Evolutionary conservation across 2,113 vertebrate species (phyloP).

Genomic region (Saccopteryx leptura): DNA sequence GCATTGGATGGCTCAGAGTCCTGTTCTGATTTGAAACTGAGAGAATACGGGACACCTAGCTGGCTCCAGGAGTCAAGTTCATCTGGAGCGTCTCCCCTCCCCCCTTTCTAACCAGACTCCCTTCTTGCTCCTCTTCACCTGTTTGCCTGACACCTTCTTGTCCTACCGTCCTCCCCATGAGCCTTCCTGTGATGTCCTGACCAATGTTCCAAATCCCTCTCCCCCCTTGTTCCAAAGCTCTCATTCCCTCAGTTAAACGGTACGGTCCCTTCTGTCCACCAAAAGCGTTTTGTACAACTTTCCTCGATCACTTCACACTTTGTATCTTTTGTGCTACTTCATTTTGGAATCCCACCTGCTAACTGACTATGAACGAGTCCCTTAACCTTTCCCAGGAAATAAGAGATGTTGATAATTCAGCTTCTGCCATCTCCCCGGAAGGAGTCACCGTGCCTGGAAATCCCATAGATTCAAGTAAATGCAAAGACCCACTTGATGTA

Average conservation of each 20-base stretch:
- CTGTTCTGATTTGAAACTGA: not conserved
- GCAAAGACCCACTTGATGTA: not conserved
- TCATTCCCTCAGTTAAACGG: not conserved
- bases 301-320: not conserved
- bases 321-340: not conserved
- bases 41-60: not conserved
- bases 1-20: not conserved
- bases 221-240: not conserved
- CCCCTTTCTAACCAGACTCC: not conserved
- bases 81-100: not conserved
- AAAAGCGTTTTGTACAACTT: not conserved
- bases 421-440: not conserved
- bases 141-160: not conserved
- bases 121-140: not conserved
- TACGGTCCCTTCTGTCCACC: not conserved
- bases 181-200: not conserved
- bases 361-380: not conserved
- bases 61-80: not conserved
- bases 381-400: not conserved
- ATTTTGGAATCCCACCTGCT: not conserved
- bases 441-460: not conserved
- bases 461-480: not conserved
- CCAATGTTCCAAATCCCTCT: not conserved
- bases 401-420: not conserved
- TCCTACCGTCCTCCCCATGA: not conserved